Conservation (phyloP, 1,140 invertebrate species). For the Luehdorfia chinensis region DNA sequence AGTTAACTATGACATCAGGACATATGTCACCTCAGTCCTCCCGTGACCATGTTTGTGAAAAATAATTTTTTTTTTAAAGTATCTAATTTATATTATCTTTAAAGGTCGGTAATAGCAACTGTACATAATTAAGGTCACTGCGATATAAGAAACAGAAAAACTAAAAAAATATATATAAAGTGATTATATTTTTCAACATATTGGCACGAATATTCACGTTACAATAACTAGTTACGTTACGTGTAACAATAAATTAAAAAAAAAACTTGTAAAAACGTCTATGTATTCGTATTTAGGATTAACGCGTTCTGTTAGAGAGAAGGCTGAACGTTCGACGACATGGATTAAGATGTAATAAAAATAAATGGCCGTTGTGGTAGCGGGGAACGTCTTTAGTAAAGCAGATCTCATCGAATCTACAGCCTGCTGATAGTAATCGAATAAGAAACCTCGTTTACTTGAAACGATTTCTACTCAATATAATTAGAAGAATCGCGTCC, state of each 20-base stretch:
- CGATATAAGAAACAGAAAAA: too few relatives aligned
- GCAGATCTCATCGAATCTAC: slow-evolving; percentile 2
- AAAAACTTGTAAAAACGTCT: too few relatives aligned
- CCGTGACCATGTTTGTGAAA: too few relatives aligned
- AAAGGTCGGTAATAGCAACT: too few relatives aligned
- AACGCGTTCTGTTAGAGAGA: neutral
- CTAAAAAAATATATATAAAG: too few relatives aligned
- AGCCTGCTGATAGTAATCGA: slow-evolving; percentile 2
- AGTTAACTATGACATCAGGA: too few relatives aligned
- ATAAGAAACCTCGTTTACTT: slow-evolving; percentile 18
- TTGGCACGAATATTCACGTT: too few relatives aligned
- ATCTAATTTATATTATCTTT: too few relatives aligned
- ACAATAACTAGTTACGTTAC: neutral
- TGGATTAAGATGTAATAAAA: slow-evolving; percentile 1
- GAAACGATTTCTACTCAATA: slow-evolving; percentile 27
- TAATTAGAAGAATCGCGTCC: slow-evolving; percentile 41
- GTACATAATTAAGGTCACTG: too few relatives aligned
- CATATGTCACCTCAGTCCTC: too few relatives aligned
- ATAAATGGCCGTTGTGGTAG: neutral
- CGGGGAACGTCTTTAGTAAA: neutral
- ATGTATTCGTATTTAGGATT: neutral
- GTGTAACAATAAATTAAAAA: neutral
- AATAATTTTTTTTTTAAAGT: too few relatives aligned
- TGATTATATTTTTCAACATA: too few relatives aligned
- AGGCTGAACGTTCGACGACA: neutral